These are phyloP conservation scores for Calameuta idolon DNA, from an alignment of 2,888 invertebrate genomes.

Conservation along the genomic window DNA sequence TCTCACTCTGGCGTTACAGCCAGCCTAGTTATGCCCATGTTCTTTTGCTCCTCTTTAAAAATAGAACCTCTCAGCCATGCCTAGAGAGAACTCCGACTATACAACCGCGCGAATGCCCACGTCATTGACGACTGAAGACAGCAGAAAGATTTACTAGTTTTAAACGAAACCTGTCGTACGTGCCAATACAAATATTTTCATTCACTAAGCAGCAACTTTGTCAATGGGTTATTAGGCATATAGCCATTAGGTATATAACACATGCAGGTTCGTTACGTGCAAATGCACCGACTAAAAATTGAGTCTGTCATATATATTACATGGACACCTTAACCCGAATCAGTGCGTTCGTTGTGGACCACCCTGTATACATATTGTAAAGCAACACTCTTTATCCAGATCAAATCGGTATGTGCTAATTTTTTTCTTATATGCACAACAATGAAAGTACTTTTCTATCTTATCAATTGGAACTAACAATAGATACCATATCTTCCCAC, in stretches of 20 bases:
- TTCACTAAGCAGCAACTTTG: neutral
- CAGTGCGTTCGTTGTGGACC: neutral
- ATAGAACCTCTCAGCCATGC: neutral
- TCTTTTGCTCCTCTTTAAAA: neutral
- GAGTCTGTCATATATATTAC: neutral
- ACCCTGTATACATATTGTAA: neutral
- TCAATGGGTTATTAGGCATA: no score
- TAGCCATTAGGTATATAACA: neutral
- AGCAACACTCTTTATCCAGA: neutral
- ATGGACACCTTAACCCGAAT: neutral
- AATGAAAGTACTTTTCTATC: neutral
- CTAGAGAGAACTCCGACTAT: neutral
- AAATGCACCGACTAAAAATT: neutral
- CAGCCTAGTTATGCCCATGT: neutral
- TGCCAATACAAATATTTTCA: neutral
- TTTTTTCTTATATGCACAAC: neutral
- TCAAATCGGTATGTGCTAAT: neutral
- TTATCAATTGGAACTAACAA: neutral
- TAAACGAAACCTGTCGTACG: neutral
- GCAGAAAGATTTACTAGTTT: neutral
- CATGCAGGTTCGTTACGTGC: neutral
- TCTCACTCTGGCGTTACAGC: neutral
- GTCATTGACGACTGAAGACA: neutral
- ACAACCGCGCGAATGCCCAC: neutral
- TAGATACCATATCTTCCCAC: conserved; percentile 23